A percentile compares a stretch with the other conserved stretches of the same genome.
Conservation (phyloP, 1,140 invertebrate species). For the Megathymus violae region DNA sequence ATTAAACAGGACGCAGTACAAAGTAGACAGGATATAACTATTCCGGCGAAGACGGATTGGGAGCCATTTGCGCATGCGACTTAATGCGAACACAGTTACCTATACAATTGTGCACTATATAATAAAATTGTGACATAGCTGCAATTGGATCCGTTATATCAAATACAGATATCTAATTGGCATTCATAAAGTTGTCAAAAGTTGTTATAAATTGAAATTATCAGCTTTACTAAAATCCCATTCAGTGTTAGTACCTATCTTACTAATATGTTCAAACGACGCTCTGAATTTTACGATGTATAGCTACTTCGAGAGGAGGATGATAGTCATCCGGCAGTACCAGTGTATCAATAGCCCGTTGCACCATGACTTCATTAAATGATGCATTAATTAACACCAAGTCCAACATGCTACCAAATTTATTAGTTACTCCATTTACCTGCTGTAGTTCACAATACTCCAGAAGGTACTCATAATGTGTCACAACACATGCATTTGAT, state of each 20-base stretch:
- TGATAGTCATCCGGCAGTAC: constrained; percentile 4
- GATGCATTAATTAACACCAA: constrained; percentile 6
- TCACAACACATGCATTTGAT: not conserved
- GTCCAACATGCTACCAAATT: not conserved
- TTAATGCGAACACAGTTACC: not conserved
- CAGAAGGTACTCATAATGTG: constrained; percentile 7
- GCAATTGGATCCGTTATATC: not conserved
- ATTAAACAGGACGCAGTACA: no score
- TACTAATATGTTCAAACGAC: no score
- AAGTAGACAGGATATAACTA: no score
- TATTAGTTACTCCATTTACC: constrained; percentile 7
- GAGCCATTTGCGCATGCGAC: not conserved
- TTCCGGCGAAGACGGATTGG: no score
- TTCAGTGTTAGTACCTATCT: no score
- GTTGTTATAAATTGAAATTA: not conserved
- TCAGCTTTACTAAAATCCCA: not conserved
- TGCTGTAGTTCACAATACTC: constrained; percentile 13
- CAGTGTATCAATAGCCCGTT: not conserved
- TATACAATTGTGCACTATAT: not conserved
- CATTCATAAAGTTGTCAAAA: not conserved
- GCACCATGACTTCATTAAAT: not conserved
- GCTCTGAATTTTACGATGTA: no score
- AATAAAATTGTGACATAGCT: not conserved
- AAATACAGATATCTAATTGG: not conserved
- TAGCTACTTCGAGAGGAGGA: constrained; percentile 1